A percentile compares a stretch with the other conserved stretches of the same genome.
These are phyloP conservation scores for Drosophila tristis DNA, from an alignment of 1,140 invertebrate genomes.

Conservation along the genomic window DNA sequence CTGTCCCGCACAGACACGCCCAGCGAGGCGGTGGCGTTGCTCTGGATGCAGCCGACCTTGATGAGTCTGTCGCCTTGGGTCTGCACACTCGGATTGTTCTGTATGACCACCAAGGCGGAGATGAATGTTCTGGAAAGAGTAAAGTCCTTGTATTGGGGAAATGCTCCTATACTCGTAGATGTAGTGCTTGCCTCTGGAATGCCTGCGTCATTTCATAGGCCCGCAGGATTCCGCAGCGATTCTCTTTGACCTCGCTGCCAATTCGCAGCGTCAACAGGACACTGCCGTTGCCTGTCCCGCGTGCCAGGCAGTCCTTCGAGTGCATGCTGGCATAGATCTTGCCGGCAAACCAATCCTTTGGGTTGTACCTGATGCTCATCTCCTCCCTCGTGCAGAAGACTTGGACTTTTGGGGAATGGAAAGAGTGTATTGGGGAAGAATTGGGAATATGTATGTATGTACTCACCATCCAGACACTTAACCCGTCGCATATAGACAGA, in stretches of 20 bases:
- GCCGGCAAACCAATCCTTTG: slow-evolving; percentile 86
- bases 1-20: slow-evolving; percentile 38
- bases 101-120: slow-evolving; percentile 87
- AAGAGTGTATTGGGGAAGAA: background rate
- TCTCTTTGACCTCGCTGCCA: slow-evolving; percentile 77
- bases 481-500: slow-evolving; percentile 85
- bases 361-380: slow-evolving; percentile 86
- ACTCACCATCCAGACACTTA: slow-evolving; percentile 85
- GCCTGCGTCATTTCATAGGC: slow-evolving; percentile 78
- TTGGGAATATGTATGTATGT: too few species aligned
- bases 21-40: slow-evolving; percentile 58
- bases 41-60: slow-evolving; percentile 87
- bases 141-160: slow-evolving; percentile 30
- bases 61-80: slow-evolving; percentile 88
- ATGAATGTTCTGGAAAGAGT: slow-evolving; percentile 85
- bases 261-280: slow-evolving; percentile 66
- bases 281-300: slow-evolving; percentile 73
- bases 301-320: slow-evolving; percentile 86
- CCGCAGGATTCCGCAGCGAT: slow-evolving; percentile 74
- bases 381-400: slow-evolving; percentile 86
- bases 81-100: slow-evolving; percentile 88
- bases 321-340: slow-evolving; percentile 87
- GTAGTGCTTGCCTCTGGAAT: slow-evolving; percentile 53
- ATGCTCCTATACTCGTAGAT: background rate
- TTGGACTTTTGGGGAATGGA: slow-evolving; percentile 83